Percentiles rank a stretch among this genome's conserved stretches.
phyloP scores from a whole-genome alignment of 1,140 invertebrate species.

The Ephestia elutella region DNA sequence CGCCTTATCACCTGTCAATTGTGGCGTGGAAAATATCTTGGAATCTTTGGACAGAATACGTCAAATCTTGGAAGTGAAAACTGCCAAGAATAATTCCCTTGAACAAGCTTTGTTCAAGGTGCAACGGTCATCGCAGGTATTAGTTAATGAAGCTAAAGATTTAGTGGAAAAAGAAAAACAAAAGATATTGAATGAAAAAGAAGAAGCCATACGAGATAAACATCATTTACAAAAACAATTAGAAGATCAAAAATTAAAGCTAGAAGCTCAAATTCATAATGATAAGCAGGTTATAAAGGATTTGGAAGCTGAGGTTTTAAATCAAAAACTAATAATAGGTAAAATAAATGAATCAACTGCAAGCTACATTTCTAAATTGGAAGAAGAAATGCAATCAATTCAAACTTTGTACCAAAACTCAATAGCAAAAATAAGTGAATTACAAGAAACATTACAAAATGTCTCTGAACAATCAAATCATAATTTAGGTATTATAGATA shows the following conservation, averaged over 20 bases:
- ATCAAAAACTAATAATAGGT: conserved; percentile 55
- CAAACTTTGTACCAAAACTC: conserved; percentile 42
- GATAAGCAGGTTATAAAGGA: conserved; percentile 46
- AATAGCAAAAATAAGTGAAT: conserved; percentile 29
- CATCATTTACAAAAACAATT: conserved; percentile 40
- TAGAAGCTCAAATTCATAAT: conserved; percentile 38
- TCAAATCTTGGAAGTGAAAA: conserved; percentile 36
- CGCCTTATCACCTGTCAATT: conserved; percentile 31
- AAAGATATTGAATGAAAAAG: conserved; percentile 57
- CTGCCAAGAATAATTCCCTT: conserved; percentile 35
- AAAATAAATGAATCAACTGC: conserved; percentile 44
- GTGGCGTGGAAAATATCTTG: conserved; percentile 40
- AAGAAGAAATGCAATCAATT: conserved; percentile 41
- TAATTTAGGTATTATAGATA: conserved; percentile 26
- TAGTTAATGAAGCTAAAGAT: conserved; percentile 56
- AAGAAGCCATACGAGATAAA: conserved; percentile 44
- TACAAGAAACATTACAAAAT: conserved; percentile 33
- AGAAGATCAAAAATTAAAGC: conserved; percentile 33
- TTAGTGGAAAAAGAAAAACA: conserved; percentile 56
- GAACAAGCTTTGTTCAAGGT: conserved; percentile 52
- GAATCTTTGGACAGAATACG: conserved; percentile 41
- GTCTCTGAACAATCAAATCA: conserved; percentile 24
- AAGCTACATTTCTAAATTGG: conserved; percentile 43
- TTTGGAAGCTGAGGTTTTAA: conserved; percentile 47
- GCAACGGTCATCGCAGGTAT: conserved; percentile 54